A percentile compares a stretch with the other conserved stretches of the same genome.
Conservation (phyloP, 2,797 vertebrate species). For the Manis javanica region DNA sequence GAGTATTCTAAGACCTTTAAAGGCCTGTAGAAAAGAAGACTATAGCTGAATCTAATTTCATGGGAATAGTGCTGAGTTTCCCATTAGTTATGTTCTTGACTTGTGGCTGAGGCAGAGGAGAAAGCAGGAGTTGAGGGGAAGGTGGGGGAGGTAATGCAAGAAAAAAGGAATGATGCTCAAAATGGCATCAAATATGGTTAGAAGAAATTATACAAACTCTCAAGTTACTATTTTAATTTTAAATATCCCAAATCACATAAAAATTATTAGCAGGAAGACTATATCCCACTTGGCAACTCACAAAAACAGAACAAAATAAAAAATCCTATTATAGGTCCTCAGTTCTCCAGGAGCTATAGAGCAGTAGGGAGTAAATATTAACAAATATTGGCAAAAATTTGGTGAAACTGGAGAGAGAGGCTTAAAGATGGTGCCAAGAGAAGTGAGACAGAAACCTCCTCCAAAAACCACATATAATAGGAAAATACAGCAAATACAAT, state of each 20-base stretch:
- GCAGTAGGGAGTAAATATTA: background rate
- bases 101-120: background rate
- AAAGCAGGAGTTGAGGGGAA: background rate
- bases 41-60: background rate
- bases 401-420: background rate
- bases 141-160: background rate
- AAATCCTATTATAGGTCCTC: background rate
- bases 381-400: background rate
- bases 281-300: background rate
- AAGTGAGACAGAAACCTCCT: too few species aligned
- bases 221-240: background rate
- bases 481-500: too few species aligned
- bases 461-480: too few species aligned
- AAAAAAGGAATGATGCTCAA: background rate
- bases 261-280: background rate
- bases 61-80: background rate
- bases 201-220: background rate
- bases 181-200: background rate
- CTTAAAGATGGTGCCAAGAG: too few species aligned
- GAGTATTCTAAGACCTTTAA: background rate
- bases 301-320: background rate
- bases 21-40: background rate
- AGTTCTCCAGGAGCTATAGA: background rate
- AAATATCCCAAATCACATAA: slow-evolving; percentile 14
- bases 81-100: background rate